Evolutionary conservation across 2,113 vertebrate species (phyloP), one percentile per base, ranked within the genome.

Genomic region (Brachionichthys hirsutus): DNA sequence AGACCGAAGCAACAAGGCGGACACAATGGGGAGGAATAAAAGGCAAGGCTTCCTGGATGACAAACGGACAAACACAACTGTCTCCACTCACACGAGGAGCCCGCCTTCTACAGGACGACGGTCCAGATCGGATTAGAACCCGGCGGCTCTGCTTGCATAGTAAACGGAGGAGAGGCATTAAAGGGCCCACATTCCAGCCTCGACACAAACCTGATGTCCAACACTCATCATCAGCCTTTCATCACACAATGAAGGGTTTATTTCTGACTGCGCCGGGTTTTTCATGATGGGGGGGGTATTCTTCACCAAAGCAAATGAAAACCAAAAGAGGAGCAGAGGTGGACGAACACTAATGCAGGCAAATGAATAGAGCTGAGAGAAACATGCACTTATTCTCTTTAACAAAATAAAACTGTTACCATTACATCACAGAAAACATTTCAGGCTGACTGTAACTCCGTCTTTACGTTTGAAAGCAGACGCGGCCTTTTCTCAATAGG

Each of bases 101-200:
- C 16, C 54, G 46, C 51, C 72, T 77, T 69, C 44, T 42, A 70
- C 54, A 50, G 40, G 36, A 14, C 40, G 43, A 74, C 36, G 54
- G 63, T 22, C 15, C 13, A 45, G 18, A 12, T 30, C 43, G 11
- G 1, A 56, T 43, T 44, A 20, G 24, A 56, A 24, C 53, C 38
- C 63, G n/a, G 13, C 63, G 56, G 52, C 10, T n/a, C 22, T 62
- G 30, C 80, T 61, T 58, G 16, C 52, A 47, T 17, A 68, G 15
- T 50, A 50, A 79, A 79, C 72, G 64, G 64, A 72, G 14, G 9
- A 59, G 62, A 47, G 40, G 43, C 80, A 82, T 76, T 62, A 64
- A 65, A 77, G 69, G 46, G 42, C 44, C 49, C 60, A 66, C 47
- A 72, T 66, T 56, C 17, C 8, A 34, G 55, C 34, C 12, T 4